Percentiles rank a stretch among this genome's conserved stretches.
These are phyloP conservation scores for Aphelinus atriplicis DNA, from an alignment of 1,140 invertebrate species.

Conservation along the genomic window DNA sequence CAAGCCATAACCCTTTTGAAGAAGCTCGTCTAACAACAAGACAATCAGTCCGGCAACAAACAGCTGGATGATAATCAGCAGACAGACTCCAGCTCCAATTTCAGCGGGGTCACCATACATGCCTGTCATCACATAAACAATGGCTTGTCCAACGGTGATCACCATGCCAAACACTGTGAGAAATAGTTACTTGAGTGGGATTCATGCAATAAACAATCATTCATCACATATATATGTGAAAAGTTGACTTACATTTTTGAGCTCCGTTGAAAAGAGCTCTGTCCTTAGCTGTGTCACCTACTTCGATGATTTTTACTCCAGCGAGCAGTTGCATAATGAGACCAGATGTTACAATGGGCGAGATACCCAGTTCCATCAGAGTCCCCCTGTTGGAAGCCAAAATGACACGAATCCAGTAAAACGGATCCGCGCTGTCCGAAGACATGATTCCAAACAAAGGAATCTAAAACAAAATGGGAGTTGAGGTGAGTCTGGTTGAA, in stretches of 20 bases:
- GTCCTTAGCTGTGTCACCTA: conserved; percentile 99
- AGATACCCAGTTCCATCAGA: conserved; percentile 99
- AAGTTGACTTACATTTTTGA: conserved; percentile 85
- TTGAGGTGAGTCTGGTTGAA: not conserved
- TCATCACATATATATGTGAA: too few relatives aligned
- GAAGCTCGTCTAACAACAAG: conserved; percentile 93
- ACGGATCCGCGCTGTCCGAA: conserved; percentile 99
- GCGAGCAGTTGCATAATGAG: conserved; percentile 99
- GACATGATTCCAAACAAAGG: conserved; percentile 99
- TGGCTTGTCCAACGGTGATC: conserved; percentile 99
- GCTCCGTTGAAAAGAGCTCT: conserved; percentile 99
- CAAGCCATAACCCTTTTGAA: conserved; percentile 97
- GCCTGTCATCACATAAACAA: conserved; percentile 99
- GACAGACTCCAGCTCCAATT: conserved; percentile 97
- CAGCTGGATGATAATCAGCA: conserved; percentile 98
- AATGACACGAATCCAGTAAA: conserved; percentile 99
- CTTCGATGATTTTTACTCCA: conserved; percentile 99
- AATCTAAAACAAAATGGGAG: conserved; percentile 75
- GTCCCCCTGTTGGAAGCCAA: conserved; percentile 99
- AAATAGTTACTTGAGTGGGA: not conserved
- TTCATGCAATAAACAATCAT: too few relatives aligned
- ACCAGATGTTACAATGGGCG: conserved; percentile 99
- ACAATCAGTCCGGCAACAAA: conserved; percentile 99
- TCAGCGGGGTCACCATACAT: conserved; percentile 99
- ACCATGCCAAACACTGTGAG: conserved; percentile 97